Evolutionary conservation across 2,888 invertebrate species (phyloP), one percentile per base, ranked within the genome.

Genomic region (Protodeltote pygarga): DNA sequence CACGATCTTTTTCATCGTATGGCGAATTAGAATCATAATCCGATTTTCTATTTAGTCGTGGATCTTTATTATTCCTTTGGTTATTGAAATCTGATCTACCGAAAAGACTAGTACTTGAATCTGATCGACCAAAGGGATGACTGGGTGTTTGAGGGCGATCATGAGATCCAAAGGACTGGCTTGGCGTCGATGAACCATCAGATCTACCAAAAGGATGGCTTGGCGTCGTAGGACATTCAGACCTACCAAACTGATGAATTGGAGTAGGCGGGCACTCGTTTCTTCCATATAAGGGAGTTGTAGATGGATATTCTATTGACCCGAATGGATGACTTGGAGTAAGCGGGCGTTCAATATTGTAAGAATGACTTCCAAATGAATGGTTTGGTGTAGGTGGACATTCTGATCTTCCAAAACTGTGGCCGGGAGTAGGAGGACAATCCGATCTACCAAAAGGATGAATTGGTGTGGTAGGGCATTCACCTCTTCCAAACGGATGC

Each of bases 141-240:
- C 31, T 65, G 2, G 74, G 65, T 1, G 73, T 73, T 2, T 47
- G 3, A 1, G 76, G 76, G 24, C 69, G 61, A 5, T 77, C 79
- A 4, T 57, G 42, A 14, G 73, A 54, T 1, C 77, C 75, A 51
- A 73, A 82, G 5, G 71, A 57, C 39, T 75, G 75, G 32, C 34
- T 73, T 17, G 77, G 75, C 2, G 79, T 79, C 11, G 57, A 28
- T 2, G 77, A 70, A 13, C 61, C 52, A 1, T 86, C 86, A 0
- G 69, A 46, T 44, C 79, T 69, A 2, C 79, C 81, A 62, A 79
- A 86, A 0, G 79, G 58, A 59, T 81, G 83, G 38, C 31, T 76
- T n/a, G 84, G 81, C 4, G 85, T 81, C n/a, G 63, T 5, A 3
- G 86, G 77, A 35, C 78, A 72, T 5, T 87, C 87, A 1, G 65